Evolutionary conservation across 2,113 vertebrate species (phyloP), one percentile per base, ranked within the genome.

Genomic region (Percina caprodes): DNA sequence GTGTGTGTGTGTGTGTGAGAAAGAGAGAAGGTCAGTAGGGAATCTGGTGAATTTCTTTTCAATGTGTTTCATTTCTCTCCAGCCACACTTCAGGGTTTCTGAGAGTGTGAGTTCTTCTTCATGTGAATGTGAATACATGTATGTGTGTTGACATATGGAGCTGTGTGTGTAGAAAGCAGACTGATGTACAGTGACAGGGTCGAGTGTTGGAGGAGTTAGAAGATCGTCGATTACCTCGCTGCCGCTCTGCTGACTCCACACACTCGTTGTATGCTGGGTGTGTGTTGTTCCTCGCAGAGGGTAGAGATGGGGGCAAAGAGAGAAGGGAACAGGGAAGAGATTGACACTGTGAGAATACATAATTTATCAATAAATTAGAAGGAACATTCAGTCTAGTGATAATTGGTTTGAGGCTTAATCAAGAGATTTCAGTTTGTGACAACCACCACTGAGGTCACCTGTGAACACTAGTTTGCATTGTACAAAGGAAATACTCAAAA

Each of bases 161-260:
- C 19, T 19, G 46, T 51, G 59, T 66, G 65, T 74, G 66, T 49
- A 6, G 51, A 69, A 77, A 49, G 79, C 10, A 84, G 74, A 69
- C 51, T 58, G 78, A 82, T 76, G 65, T 16, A n/a, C 16, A 67
- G 77, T 30, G 80, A 83, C 78, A 71, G 75, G 71, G 66, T 76
- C 13, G 42, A 26, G 42, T 61, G 63, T 69, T 14, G 1, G 16
- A 26, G 15, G 24, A 54, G 42, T 73, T 24, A 4, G 30, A 69
- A 8, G n/a, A 15, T 58, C 66, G 69, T 85, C 16, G 6, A n/a
- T 65, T 46, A 60, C 62, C 35, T 74, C 59, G 24, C 55, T 0
- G 8, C 35, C 7, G 46, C 42, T 55, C 45, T 45, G 75, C 60
- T 76, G 70, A 76, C 66, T 74, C 46, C n/a, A 60, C 61, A 77